Conservation (phyloP, 2,888 invertebrate species). For the Mesorhabditis sp. region DNA sequence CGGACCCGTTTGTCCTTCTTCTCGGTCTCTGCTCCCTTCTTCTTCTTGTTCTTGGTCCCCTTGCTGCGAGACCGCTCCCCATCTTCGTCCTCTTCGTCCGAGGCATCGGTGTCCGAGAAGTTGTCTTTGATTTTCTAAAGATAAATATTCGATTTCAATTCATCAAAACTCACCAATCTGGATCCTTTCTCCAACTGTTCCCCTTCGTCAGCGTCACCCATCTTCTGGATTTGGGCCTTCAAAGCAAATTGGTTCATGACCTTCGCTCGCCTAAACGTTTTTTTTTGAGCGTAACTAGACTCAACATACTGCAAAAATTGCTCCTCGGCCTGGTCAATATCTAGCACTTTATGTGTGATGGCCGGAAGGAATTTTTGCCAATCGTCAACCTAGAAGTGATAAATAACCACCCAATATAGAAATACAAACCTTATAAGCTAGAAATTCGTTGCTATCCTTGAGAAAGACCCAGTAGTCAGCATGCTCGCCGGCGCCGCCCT, state of each 20-base stretch:
- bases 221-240: constrained; percentile 58
- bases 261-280: constrained; percentile 75
- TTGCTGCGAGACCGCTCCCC: constrained; percentile 18
- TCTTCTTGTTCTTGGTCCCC: constrained; percentile 30
- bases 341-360: constrained; percentile 84
- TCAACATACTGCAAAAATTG: constrained; percentile 76
- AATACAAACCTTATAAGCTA: constrained; percentile 38
- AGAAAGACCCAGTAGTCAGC: constrained; percentile 96
- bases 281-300: not conserved
- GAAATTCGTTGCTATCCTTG: constrained; percentile 68
- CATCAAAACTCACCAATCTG: constrained; percentile 12
- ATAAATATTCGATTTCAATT: constrained; percentile 1
- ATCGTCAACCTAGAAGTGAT: constrained; percentile 76
- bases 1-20: constrained; percentile 37
- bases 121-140: constrained; percentile 55
- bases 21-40: constrained; percentile 25
- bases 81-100: constrained; percentile 29
- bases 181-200: constrained; percentile 25
- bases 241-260: constrained; percentile 86
- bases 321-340: constrained; percentile 95
- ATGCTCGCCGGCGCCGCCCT: constrained; percentile 89
- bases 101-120: constrained; percentile 21
- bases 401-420: constrained; percentile 61
- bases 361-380: constrained; percentile 92
- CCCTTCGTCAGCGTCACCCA: constrained; percentile 59